Evolutionary conservation across 2,113 vertebrate genomes (phyloP).

Genomic region (Sceloporus undulatus): DNA sequence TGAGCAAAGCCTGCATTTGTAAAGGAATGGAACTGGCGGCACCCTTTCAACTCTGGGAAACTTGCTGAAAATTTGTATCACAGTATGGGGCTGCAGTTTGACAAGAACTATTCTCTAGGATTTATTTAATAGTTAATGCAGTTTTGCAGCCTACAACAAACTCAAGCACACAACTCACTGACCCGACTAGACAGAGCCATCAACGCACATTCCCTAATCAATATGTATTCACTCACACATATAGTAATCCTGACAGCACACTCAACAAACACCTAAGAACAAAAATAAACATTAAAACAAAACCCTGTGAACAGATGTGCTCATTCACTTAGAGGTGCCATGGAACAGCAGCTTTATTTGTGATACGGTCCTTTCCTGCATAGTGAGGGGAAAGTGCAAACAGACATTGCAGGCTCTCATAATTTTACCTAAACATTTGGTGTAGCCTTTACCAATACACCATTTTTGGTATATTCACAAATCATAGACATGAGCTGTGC

Average conservation of each 20-base stretch:
- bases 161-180: conserved; percentile 3
- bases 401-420: background rate
- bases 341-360: background rate
- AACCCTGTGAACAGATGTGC: background rate
- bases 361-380: conserved; percentile 33
- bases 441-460: background rate
- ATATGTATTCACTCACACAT: background rate
- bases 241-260: background rate
- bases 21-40: background rate
- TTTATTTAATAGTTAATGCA: conserved; percentile 23
- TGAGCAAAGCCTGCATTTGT: background rate
- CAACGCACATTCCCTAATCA: fast-evolving
- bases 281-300: background rate
- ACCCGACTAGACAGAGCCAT: background rate
- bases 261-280: conserved; percentile 11
- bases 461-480: conserved; percentile 1
- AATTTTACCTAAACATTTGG: background rate
- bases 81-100: background rate
- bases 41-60: background rate
- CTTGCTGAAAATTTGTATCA: background rate
- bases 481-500: background rate
- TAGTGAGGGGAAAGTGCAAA: conserved; percentile 18
- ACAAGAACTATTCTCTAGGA: background rate
- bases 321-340: background rate
- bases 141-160: background rate